These are phyloP conservation scores for Macrosteles quadrilineatus DNA, from an alignment of 1,140 invertebrate genomes.

Conservation along the genomic window DNA sequence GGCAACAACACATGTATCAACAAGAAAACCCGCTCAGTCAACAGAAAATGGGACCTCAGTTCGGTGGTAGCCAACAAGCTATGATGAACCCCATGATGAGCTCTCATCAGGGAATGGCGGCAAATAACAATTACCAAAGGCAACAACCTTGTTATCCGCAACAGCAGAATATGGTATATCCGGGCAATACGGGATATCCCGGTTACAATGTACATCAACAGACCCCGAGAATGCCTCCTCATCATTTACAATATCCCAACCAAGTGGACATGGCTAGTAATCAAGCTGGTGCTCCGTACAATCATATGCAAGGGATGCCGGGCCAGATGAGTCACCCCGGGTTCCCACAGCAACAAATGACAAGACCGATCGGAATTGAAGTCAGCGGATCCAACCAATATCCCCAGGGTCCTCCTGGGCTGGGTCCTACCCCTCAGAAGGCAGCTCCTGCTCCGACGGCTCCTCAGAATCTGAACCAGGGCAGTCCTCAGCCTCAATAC, in stretches of 20 bases:
- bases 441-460: slow-evolving; percentile 3
- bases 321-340: slow-evolving; percentile 39
- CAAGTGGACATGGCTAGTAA: slow-evolving; percentile 47
- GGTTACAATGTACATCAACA: slow-evolving; percentile 39
- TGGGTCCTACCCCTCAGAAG: slow-evolving; percentile 13
- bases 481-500: slow-evolving; percentile 69
- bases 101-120: slow-evolving; percentile 53
- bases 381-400: slow-evolving; percentile 36
- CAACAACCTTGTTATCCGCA: slow-evolving; percentile 48
- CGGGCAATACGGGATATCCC: slow-evolving; percentile 33
- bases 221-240: slow-evolving; percentile 39
- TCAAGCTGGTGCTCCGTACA: slow-evolving; percentile 39
- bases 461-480: slow-evolving; percentile 34
- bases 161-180: slow-evolving; percentile 47
- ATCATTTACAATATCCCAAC: slow-evolving; percentile 42
- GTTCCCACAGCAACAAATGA: slow-evolving; percentile 41
- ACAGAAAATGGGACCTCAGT: slow-evolving; percentile 50
- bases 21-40: slow-evolving; percentile 45
- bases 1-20: slow-evolving; percentile 54
- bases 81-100: slow-evolving; percentile 58
- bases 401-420: slow-evolving; percentile 30
- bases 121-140: slow-evolving; percentile 49
- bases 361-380: slow-evolving; percentile 42
- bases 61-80: slow-evolving; percentile 50
- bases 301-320: slow-evolving; percentile 42